Conservation (phyloP, 1,140 invertebrate genomes). For the Lycorma delicatula region DNA sequence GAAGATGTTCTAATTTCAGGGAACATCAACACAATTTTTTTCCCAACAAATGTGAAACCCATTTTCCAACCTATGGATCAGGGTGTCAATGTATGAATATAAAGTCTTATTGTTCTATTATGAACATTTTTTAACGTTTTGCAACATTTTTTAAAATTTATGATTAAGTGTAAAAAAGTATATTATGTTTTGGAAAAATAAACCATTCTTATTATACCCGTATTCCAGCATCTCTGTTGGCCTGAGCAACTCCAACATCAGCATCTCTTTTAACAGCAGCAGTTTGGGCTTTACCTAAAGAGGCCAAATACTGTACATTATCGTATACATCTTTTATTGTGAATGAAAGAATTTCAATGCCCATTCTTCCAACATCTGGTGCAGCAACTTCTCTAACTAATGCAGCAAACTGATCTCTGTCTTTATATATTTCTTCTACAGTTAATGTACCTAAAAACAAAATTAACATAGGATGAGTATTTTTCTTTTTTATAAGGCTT, state of each 20-base stretch:
- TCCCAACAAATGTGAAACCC: no score
- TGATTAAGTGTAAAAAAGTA: no score
- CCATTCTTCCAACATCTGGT: constrained; percentile 94
- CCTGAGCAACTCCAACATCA: constrained; percentile 89
- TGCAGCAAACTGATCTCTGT: constrained; percentile 94
- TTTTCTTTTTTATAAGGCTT: no score
- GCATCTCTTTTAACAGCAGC: constrained; percentile 92
- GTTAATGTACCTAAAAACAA: constrained; percentile 92
- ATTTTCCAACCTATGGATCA: no score
- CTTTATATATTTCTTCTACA: constrained; percentile 95
- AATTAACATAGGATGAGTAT: no score
- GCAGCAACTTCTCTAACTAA: constrained; percentile 92
- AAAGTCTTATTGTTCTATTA: no score
- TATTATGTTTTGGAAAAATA: no score
- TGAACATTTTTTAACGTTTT: no score
- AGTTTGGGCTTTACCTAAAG: constrained; percentile 88
- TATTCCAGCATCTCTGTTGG: constrained; percentile 86
- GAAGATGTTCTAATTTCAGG: no score
- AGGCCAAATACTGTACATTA: constrained; percentile 89
- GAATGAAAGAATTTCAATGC: constrained; percentile 95
- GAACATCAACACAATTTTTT: no score
- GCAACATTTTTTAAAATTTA: no score
- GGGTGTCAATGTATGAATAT: constrained; percentile 12
- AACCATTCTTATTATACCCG: no score
- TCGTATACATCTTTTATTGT: constrained; percentile 98